phyloP scores from a whole-genome alignment of 1,140 invertebrate species.

The Drosophila insularis region DNA sequence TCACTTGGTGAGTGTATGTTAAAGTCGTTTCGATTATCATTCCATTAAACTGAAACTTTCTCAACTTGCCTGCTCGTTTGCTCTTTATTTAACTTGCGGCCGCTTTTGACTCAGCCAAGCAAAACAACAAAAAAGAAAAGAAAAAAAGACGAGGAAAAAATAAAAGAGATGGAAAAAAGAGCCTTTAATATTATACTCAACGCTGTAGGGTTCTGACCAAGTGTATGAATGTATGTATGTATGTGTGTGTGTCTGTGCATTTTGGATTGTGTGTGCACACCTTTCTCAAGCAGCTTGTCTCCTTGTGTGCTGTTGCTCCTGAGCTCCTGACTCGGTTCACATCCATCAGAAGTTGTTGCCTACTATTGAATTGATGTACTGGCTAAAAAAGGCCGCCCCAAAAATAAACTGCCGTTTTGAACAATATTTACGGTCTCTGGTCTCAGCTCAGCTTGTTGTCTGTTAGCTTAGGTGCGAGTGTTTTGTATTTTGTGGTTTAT shows the following conservation, averaged over 20 bases:
- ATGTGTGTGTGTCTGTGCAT: not conserved
- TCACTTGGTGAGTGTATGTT: constrained; percentile 24
- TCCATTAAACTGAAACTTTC: not conserved
- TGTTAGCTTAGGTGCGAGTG: constrained; percentile 63
- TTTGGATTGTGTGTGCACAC: constrained; percentile 31
- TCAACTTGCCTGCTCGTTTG: constrained; percentile 39
- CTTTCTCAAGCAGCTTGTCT: constrained; percentile 56
- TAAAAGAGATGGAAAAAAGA: constrained; percentile 29
- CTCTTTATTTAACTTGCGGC: constrained; percentile 63
- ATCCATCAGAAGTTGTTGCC: constrained; percentile 64
- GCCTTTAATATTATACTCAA: constrained; percentile 47
- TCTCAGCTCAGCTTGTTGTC: constrained; percentile 31
- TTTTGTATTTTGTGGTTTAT: constrained; percentile 30
- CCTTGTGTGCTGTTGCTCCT: constrained; percentile 34
- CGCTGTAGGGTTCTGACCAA: not conserved
- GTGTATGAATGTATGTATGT: not conserved
- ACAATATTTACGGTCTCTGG: constrained; percentile 69
- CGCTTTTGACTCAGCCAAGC: constrained; percentile 27
- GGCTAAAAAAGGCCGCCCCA: constrained; percentile 38
- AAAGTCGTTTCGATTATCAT: constrained; percentile 6
- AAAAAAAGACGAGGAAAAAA: constrained; percentile 34
- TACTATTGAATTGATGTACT: constrained; percentile 69
- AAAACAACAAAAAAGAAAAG: constrained; percentile 18
- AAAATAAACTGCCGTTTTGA: constrained; percentile 75
- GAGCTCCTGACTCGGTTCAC: constrained; percentile 30